Evolutionary conservation across 2,888 invertebrate genomes (phyloP).

Genomic region (Monoplex corrugatus): DNA sequence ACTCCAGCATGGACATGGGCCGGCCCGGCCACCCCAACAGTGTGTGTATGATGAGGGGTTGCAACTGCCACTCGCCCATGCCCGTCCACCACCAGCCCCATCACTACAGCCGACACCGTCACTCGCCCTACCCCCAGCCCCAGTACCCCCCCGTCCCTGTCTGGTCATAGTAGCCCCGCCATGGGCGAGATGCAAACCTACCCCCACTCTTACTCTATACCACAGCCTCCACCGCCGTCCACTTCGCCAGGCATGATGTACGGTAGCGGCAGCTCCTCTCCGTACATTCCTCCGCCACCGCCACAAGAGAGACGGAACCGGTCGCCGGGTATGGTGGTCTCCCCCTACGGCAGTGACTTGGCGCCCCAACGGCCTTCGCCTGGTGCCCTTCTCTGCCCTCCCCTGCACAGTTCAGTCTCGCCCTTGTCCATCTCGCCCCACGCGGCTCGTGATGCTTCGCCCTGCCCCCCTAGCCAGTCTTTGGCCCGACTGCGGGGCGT

Average conservation of each 20-base stretch:
- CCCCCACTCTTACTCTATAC: constrained; percentile 16
- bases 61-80: constrained; percentile 22
- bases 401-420: background rate
- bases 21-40: background rate
- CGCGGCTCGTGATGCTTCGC: background rate
- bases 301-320: constrained; percentile 3
- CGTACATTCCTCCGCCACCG: background rate
- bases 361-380: constrained; percentile 4
- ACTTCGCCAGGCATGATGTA: constrained; percentile 8
- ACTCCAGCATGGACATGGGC: background rate
- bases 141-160: constrained; percentile 34
- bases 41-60: constrained; percentile 38
- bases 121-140: constrained; percentile 48
- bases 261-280: background rate
- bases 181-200: background rate
- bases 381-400: background rate
- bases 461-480: background rate
- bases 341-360: background rate
- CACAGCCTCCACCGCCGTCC: constrained; percentile 16
- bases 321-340: background rate
- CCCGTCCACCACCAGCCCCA: background rate
- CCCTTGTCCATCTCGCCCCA: constrained; percentile 15
- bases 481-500: background rate
- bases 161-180: background rate
- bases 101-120: constrained; percentile 11